These are phyloP conservation scores for Linnaemya vulpina DNA, from an alignment of 2,888 invertebrate species.

Conservation along the genomic window DNA sequence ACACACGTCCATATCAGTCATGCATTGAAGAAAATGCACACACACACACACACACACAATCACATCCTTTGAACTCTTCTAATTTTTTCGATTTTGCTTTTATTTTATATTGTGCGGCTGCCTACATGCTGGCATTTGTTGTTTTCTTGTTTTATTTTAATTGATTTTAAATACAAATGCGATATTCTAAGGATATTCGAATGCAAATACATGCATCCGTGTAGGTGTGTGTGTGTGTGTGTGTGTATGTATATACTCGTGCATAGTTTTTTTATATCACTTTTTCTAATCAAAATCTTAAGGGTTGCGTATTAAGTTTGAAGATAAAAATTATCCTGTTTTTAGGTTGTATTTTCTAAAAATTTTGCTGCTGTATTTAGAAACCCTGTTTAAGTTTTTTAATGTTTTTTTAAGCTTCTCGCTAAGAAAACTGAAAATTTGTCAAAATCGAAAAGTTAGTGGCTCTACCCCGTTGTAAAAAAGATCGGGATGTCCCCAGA, in stretches of 20 bases:
- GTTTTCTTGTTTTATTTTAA: conserved; percentile 61
- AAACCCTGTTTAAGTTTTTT: no score
- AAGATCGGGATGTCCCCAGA: no score
- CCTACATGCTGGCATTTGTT: conserved; percentile 4
- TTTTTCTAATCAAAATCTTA: conserved; percentile 3
- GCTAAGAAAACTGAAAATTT: no score
- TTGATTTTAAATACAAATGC: conserved; percentile 65
- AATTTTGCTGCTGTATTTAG: no score
- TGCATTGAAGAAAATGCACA: not conserved
- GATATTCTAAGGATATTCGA: conserved; percentile 57
- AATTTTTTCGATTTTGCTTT: no score
- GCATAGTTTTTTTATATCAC: not conserved
- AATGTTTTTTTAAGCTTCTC: no score
- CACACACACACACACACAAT: not conserved
- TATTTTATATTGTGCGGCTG: conserved; percentile 16
- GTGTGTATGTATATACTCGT: no score
- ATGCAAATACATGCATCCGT: not conserved
- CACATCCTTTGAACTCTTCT: conserved; percentile 39
- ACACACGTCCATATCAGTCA: not conserved
- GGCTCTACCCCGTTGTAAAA: no score
- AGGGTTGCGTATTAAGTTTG: not conserved
- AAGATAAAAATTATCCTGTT: not conserved
- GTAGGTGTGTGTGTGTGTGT: not conserved
- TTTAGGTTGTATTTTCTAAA: not conserved
- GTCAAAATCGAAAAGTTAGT: no score